Conservation (phyloP, 2,888 invertebrate species). For the Drosophila glabriapex region DNA sequence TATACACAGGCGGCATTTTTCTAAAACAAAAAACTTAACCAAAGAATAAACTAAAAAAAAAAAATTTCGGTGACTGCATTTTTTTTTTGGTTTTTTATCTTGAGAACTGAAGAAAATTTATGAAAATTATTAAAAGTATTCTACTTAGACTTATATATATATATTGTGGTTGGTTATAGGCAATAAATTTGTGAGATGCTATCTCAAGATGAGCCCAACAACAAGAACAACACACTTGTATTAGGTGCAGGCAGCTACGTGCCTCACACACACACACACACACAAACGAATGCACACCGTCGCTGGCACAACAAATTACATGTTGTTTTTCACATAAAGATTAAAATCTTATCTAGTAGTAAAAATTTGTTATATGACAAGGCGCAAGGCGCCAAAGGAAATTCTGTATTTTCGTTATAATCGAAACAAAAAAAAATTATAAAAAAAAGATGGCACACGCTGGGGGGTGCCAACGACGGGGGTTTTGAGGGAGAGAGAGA, state of each 20-base stretch:
- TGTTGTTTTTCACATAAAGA: constrained; percentile 84
- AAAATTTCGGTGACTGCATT: constrained; percentile 33
- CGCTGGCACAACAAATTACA: constrained; percentile 77
- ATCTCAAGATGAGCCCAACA: constrained; percentile 76
- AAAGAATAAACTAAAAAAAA: constrained; percentile 23
- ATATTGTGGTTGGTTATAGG: constrained; percentile 64
- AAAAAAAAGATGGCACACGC: constrained; percentile 78
- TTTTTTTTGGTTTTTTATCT: constrained; percentile 55
- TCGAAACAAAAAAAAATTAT: constrained; percentile 36
- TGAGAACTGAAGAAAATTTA: constrained; percentile 62
- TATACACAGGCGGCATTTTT: constrained; percentile 72
- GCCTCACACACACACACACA: constrained; percentile 34
- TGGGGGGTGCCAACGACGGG: constrained; percentile 75
- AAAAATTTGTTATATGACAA: constrained; percentile 80
- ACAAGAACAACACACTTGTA: constrained; percentile 11
- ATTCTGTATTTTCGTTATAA: constrained; percentile 61
- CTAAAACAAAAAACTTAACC: constrained; percentile 29
- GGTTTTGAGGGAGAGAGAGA: background rate
- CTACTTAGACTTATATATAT: constrained; percentile 69
- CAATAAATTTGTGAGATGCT: constrained; percentile 81
- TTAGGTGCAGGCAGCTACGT: constrained; percentile 52
- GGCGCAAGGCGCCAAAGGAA: constrained; percentile 76
- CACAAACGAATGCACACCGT: constrained; percentile 13
- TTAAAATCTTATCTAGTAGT: constrained; percentile 83
- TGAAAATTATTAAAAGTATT: constrained; percentile 81